Percentiles rank a stretch among this genome's conserved stretches.
phyloP scores from a whole-genome alignment of 2,888 invertebrate genomes.

The Ceriagrion tenellum region DNA sequence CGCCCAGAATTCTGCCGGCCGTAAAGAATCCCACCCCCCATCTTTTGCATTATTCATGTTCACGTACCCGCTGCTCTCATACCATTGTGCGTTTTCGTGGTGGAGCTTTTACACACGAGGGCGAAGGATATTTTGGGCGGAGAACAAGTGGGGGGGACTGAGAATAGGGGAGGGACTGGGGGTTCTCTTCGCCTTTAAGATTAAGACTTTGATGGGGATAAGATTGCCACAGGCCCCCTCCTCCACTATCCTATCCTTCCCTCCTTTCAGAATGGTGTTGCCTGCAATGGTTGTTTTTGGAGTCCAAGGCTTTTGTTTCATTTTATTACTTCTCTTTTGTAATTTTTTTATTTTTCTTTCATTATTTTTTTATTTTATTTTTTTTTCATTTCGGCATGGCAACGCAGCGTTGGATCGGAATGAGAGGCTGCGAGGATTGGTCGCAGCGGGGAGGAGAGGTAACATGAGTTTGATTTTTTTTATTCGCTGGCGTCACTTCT shows the following conservation, averaged over 20 bases:
- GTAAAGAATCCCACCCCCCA: not conserved
- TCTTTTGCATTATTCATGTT: constrained; percentile 49
- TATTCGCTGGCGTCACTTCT: not conserved
- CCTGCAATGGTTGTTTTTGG: not conserved
- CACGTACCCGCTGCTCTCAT: constrained; percentile 46
- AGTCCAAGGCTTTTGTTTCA: not conserved
- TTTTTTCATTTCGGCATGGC: not conserved
- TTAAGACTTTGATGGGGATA: constrained; percentile 35
- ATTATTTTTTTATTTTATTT: not conserved
- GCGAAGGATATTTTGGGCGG: not conserved
- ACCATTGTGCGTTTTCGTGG: constrained; percentile 20
- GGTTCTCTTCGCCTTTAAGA: constrained; percentile 3
- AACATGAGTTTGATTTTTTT: not conserved
- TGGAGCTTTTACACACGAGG: not conserved
- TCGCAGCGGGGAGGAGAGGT: not conserved
- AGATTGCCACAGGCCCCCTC: not conserved
- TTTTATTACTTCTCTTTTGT: not conserved
- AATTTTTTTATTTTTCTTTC: not conserved
- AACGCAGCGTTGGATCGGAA: not conserved
- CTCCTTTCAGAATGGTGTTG: not conserved
- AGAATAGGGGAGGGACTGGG: not conserved
- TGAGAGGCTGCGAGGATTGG: not conserved
- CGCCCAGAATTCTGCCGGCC: not conserved
- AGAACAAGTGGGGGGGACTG: not conserved
- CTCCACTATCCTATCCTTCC: too few relatives aligned